A percentile compares a stretch with the other conserved stretches of the same genome.
phyloP scores from a whole-genome alignment of 2,113 vertebrate genomes.

The Caranx melampygus region DNA sequence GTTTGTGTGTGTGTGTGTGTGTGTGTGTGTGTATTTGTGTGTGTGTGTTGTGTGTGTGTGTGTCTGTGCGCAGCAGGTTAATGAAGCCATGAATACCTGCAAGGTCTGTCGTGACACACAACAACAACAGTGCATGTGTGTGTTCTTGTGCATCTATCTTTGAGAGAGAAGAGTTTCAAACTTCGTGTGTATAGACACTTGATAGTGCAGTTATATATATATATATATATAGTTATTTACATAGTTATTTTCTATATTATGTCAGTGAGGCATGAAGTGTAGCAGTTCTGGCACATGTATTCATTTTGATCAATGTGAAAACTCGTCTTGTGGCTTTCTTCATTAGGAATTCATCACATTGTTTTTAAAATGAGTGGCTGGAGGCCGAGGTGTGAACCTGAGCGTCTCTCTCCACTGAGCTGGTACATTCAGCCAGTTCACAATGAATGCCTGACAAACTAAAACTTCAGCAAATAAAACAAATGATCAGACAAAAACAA shows the following conservation, averaged over 20 bases:
- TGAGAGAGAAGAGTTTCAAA: neutral
- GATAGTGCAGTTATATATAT: no score
- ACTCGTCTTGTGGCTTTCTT: conserved; percentile 32
- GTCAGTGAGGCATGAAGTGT: neutral
- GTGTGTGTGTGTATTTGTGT: neutral
- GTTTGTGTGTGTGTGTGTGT: conserved; percentile 14
- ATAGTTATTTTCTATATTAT: no score
- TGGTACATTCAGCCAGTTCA: conserved; percentile 73
- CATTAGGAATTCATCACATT: conserved; percentile 22
- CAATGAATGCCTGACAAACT: conserved; percentile 79
- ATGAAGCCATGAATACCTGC: no score
- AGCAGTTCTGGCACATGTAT: neutral
- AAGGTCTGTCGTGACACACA: neutral
- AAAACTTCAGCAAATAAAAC: conserved; percentile 74
- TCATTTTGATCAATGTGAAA: neutral
- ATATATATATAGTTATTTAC: no score
- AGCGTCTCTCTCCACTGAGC: conserved; percentile 74
- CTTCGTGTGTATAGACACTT: conserved; percentile 4
- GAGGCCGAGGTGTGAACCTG: conserved; percentile 8
- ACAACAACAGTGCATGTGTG: neutral
- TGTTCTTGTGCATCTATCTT: conserved; percentile 11
- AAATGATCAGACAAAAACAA: conserved; percentile 73
- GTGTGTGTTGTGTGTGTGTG: neutral
- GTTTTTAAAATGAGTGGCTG: neutral
- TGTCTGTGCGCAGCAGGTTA: neutral